These are phyloP conservation scores for Conus ventricosus DNA, from an alignment of 1,140 invertebrate genomes.

Conservation along the genomic window DNA sequence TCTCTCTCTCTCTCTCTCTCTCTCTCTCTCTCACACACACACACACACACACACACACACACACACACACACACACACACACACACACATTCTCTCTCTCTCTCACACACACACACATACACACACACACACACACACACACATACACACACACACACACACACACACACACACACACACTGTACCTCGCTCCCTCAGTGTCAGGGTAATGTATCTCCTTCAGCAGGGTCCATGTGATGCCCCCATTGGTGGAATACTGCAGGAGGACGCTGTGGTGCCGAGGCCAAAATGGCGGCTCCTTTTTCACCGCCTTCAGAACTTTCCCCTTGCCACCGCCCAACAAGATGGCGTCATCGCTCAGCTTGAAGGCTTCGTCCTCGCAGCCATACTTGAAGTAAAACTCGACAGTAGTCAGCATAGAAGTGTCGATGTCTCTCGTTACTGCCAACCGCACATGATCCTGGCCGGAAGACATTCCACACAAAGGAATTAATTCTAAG, in stretches of 20 bases:
- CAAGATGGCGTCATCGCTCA: neutral
- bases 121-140: neutral
- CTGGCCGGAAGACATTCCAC: constrained; percentile 34
- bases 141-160: constrained; percentile 11
- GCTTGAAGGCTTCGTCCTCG: constrained; percentile 41
- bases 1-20: too few species aligned
- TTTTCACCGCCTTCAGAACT: neutral
- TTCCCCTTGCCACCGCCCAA: neutral
- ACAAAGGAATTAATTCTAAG: too few species aligned
- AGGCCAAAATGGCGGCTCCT: constrained; percentile 56
- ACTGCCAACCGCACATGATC: constrained; percentile 68
- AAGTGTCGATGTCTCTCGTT: constrained; percentile 74
- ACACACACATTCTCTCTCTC: neutral
- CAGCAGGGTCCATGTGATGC: constrained; percentile 74
- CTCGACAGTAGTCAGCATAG: constrained; percentile 72
- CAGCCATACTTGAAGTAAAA: constrained; percentile 75
- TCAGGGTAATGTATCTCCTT: constrained; percentile 74
- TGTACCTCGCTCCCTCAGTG: constrained; percentile 56
- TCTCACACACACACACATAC: neutral
- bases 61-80: too few species aligned
- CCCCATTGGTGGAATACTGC: constrained; percentile 76
- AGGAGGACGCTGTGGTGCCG: constrained; percentile 72
- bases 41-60: too few species aligned
- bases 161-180: neutral
- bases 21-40: too few species aligned